phyloP scores from a whole-genome alignment of 2,888 invertebrate species.

The Brenthis daphne region DNA sequence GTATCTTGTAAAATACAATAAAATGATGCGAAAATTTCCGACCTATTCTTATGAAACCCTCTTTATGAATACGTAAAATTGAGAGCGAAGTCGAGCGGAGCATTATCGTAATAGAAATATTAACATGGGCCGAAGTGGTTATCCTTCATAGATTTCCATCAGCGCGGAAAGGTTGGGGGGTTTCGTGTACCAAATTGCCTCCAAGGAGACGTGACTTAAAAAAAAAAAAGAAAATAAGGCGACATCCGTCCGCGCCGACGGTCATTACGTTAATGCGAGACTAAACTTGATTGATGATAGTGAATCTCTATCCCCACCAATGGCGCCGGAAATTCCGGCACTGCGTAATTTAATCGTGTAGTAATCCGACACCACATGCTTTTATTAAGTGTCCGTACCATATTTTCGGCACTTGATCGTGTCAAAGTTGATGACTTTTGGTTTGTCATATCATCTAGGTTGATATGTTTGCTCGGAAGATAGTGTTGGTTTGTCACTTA shows the following conservation, averaged over 20 bases:
- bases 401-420: conserved; percentile 17
- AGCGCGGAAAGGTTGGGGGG: conserved; percentile 68
- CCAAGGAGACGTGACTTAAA: conserved; percentile 54
- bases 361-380: conserved; percentile 40
- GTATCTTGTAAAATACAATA: conserved; percentile 19
- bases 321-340: conserved; percentile 32
- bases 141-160: conserved; percentile 78
- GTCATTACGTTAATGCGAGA: conserved; percentile 82
- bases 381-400: conserved; percentile 36
- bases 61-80: conserved; percentile 36
- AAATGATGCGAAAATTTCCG: conserved; percentile 29
- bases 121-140: conserved; percentile 52
- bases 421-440: conserved; percentile 12
- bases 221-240: conserved; percentile 72
- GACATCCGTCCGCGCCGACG: conserved; percentile 75
- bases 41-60: conserved; percentile 36
- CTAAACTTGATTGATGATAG: conserved; percentile 80
- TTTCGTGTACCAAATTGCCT: conserved; percentile 72
- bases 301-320: conserved; percentile 37
- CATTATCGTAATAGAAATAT: conserved; percentile 41
- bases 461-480: neutral
- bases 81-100: conserved; percentile 29
- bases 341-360: conserved; percentile 41
- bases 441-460: conserved; percentile 3
- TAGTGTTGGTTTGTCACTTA: no score